Evolutionary conservation across 2,797 vertebrate genomes (phyloP).

Genomic region (Alcedo quadribrachys): DNA sequence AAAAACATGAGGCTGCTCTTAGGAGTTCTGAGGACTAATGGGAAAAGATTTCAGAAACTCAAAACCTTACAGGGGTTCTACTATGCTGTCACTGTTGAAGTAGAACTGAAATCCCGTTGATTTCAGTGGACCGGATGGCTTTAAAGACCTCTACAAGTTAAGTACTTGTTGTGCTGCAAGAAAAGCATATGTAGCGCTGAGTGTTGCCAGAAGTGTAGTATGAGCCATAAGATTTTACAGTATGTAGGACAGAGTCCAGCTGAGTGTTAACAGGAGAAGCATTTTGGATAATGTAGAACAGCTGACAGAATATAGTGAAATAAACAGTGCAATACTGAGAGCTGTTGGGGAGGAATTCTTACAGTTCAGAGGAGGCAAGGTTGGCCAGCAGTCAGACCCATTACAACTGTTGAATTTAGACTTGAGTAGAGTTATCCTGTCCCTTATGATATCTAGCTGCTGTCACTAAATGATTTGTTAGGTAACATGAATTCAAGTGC

Average conservation of each 20-base stretch:
- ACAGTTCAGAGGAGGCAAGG: constrained; percentile 67
- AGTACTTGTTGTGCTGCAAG: constrained; percentile 71
- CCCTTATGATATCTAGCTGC: background rate
- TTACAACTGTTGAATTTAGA: constrained; percentile 3
- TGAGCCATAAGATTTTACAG: constrained; percentile 78
- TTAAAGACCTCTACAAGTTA: constrained; percentile 62
- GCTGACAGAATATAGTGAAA: constrained; percentile 72
- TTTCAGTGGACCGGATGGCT: constrained; percentile 59
- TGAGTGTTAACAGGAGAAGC: constrained; percentile 72
- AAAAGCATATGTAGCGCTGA: constrained; percentile 68
- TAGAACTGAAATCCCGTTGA: constrained; percentile 45
- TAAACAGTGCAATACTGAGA: constrained; percentile 53
- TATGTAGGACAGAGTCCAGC: constrained; percentile 71
- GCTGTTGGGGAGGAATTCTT: constrained; percentile 41
- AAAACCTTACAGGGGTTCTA: constrained; percentile 22
- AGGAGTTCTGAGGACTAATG: constrained; percentile 20
- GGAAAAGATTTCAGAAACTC: constrained; percentile 56
- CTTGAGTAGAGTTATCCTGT: background rate
- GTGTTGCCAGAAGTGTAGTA: constrained; percentile 70
- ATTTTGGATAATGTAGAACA: constrained; percentile 71
- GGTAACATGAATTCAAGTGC: background rate
- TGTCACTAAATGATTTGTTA: background rate
- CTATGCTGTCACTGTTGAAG: constrained; percentile 1
- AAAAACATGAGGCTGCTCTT: constrained; percentile 15
- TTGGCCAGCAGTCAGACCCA: constrained; percentile 57